These are phyloP conservation scores for Chelonus formosanus DNA, from an alignment of 2,888 invertebrate genomes.

Conservation along the genomic window DNA sequence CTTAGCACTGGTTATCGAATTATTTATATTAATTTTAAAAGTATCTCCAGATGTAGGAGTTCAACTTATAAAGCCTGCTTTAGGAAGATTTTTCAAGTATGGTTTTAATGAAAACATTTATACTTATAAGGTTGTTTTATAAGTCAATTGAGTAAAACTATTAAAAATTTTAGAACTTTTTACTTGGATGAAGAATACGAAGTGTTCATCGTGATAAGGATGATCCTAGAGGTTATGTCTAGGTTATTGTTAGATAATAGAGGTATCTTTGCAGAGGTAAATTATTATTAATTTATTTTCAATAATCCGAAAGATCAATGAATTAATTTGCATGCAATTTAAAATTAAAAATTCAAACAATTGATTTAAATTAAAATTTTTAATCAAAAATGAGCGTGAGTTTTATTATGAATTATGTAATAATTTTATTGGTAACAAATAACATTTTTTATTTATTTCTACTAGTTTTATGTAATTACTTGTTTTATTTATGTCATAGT, in stretches of 20 bases:
- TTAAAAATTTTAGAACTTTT: constrained; percentile 68
- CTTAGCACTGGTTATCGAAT: constrained; percentile 75
- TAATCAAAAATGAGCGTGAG: no score
- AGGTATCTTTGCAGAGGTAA: constrained; percentile 58
- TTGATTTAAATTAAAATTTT: no score
- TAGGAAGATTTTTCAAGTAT: constrained; percentile 72
- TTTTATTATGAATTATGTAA: no score
- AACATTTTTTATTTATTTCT: no score
- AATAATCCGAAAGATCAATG: neutral
- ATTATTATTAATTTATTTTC: constrained; percentile 6
- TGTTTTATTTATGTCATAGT: constrained; percentile 37
- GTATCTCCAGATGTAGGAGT: constrained; percentile 79
- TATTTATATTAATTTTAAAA: constrained; percentile 80
- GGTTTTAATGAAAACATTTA: constrained; percentile 37
- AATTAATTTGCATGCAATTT: no score
- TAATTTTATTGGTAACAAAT: no score
- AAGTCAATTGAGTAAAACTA: constrained; percentile 11
- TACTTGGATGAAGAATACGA: constrained; percentile 53
- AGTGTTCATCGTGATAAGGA: constrained; percentile 75
- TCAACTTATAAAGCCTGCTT: constrained; percentile 73
- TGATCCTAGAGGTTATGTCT: constrained; percentile 81
- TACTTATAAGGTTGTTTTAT: constrained; percentile 10
- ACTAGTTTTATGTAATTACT: no score
- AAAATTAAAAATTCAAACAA: no score
- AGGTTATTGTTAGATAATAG: constrained; percentile 77